Evolutionary conservation across 2,888 invertebrate genomes (phyloP).

Genomic region (Pterobdella sp.): DNA sequence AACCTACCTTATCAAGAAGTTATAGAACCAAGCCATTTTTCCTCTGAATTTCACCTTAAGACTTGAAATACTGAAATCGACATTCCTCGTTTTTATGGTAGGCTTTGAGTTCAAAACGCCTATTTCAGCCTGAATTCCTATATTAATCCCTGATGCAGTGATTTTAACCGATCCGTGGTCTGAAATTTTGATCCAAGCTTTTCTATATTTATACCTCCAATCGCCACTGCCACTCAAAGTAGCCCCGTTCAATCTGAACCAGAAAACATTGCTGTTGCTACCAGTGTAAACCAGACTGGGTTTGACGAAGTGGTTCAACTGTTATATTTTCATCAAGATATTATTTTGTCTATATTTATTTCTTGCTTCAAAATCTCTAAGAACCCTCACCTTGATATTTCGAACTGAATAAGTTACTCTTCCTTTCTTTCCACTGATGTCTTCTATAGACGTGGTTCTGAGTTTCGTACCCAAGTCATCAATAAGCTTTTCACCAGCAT

Average conservation of each 20-base stretch:
- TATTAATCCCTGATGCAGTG: background rate
- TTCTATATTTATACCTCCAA: background rate
- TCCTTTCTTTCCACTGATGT: background rate
- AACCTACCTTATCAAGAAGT: background rate
- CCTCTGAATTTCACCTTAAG: background rate
- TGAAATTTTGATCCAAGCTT: background rate
- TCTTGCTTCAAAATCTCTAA: background rate
- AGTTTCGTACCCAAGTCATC: background rate
- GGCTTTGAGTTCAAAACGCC: background rate
- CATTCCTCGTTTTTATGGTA: background rate
- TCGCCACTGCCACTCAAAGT: background rate
- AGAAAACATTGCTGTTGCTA: background rate
- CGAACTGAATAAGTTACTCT: background rate
- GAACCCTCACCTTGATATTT: background rate
- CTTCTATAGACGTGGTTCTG: background rate
- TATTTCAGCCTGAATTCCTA: background rate
- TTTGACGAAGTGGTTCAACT: background rate
- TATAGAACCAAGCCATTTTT: background rate
- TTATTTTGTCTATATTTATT: background rate
- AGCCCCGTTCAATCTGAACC: background rate
- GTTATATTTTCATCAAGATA: background rate
- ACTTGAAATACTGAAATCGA: background rate
- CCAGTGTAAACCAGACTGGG: background rate
- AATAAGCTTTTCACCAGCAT: background rate
- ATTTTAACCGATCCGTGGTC: background rate